Conservation (phyloP, 2,888 invertebrate genomes). For the Synanthedon tipuliformis region DNA sequence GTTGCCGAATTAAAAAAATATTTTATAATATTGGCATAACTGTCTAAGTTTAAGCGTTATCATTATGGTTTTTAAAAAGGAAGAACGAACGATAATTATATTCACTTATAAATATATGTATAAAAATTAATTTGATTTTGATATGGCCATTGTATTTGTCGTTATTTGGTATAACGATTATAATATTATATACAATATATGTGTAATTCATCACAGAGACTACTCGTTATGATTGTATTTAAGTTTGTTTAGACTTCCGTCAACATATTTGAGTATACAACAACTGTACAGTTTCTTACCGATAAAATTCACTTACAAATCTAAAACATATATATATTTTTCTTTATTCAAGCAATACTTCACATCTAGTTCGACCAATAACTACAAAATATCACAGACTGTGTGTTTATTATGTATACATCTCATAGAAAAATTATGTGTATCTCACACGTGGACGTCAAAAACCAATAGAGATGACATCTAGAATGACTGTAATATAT, state of each 20-base stretch:
- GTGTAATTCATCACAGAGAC: slow-evolving; percentile 57
- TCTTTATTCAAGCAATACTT: slow-evolving; percentile 66
- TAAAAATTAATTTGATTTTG: slow-evolving; percentile 56
- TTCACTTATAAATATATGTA: slow-evolving; percentile 40
- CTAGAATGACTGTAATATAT: slow-evolving; percentile 40
- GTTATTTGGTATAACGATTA: slow-evolving; percentile 51
- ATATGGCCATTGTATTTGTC: slow-evolving; percentile 62
- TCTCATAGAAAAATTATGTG: slow-evolving; percentile 69
- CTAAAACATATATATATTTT: slow-evolving; percentile 60
- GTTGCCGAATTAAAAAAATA: neutral
- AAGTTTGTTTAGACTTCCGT: slow-evolving; percentile 24
- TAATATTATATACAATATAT: slow-evolving; percentile 27
- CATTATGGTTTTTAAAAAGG: slow-evolving; percentile 11
- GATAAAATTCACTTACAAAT: slow-evolving; percentile 54
- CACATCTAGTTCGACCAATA: slow-evolving; percentile 65
- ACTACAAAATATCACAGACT: slow-evolving; percentile 71
- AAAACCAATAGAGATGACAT: slow-evolving; percentile 64
- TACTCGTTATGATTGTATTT: slow-evolving; percentile 46
- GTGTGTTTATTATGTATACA: slow-evolving; percentile 70
- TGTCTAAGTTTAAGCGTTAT: neutral
- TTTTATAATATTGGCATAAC: slow-evolving; percentile 3
- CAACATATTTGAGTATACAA: slow-evolving; percentile 51
- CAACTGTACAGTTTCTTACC: slow-evolving; percentile 58
- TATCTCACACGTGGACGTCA: slow-evolving; percentile 68
- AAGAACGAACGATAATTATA: slow-evolving; percentile 18